A percentile compares a stretch with the other conserved stretches of the same genome.
These are phyloP conservation scores for Promerops cafer DNA, from an alignment of 2,113 vertebrate species.

Conservation along the genomic window DNA sequence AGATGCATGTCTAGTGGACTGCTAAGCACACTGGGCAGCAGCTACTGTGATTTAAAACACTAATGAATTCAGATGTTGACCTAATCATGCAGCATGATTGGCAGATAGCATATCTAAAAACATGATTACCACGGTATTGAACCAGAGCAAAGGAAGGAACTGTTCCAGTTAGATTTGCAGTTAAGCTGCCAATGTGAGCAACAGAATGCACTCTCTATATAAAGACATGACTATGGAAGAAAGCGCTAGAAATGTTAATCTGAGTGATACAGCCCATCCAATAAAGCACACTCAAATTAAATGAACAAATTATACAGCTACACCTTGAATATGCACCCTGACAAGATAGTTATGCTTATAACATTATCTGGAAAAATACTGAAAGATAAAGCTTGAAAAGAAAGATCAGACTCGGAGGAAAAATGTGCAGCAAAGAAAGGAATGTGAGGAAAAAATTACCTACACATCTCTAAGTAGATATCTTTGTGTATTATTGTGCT, in stretches of 20 bases:
- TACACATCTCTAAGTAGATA: background rate
- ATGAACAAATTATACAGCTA: background rate
- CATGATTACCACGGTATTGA: background rate
- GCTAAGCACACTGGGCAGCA: background rate
- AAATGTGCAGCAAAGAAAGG: background rate
- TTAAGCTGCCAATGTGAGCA: constrained; percentile 29
- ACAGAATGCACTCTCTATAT: constrained; percentile 29
- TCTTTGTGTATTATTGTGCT: background rate
- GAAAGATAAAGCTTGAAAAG: background rate
- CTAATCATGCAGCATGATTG: constrained; percentile 9
- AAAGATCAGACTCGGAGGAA: background rate
- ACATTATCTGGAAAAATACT: background rate
- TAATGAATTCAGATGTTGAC: constrained; percentile 12
- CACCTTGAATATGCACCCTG: background rate
- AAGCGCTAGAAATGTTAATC: constrained; percentile 32
- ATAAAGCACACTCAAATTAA: background rate
- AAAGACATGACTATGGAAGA: constrained; percentile 3
- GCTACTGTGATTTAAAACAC: background rate
- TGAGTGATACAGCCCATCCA: background rate
- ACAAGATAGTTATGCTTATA: background rate
- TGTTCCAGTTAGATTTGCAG: constrained; percentile 48
- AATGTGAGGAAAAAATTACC: background rate
- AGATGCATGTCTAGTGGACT: background rate
- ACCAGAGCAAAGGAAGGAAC: constrained; percentile 48
- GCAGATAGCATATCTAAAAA: background rate